Evolutionary conservation across 2,113 vertebrate species (phyloP).

Genomic region (Boulengeromyrus knoepffleri): DNA sequence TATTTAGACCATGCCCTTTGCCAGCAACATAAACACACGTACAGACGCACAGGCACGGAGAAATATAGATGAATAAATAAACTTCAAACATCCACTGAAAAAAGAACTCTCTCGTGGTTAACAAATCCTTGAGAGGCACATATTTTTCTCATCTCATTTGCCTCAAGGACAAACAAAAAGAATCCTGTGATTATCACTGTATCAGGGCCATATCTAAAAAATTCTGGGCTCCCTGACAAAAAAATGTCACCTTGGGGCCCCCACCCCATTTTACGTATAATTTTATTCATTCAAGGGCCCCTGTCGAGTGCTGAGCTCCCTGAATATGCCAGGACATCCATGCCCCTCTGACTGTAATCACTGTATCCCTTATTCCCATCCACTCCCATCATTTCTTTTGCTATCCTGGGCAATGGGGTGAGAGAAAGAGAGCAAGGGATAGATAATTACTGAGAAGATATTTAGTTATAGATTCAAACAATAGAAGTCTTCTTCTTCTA

Average conservation of each 20-base stretch:
- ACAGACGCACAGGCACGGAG: not conserved
- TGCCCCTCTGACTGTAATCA: not conserved
- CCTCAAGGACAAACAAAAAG: not conserved
- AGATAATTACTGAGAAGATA: not conserved
- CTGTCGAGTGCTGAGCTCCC: not conserved
- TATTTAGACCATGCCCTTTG: not conserved
- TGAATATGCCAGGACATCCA: not conserved
- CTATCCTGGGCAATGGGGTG: not conserved
- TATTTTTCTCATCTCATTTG: not conserved
- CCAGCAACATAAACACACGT: not conserved
- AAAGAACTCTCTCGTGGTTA: not conserved
- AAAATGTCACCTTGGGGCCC: not conserved
- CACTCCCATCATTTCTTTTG: not conserved
- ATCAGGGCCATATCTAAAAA: not conserved
- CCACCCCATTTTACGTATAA: not conserved
- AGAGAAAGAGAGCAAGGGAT: not conserved
- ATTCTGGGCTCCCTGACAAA: not conserved
- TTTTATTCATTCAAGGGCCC: not conserved
- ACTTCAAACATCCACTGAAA: not conserved
- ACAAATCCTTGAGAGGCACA: not conserved
- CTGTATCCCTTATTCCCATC: not conserved
- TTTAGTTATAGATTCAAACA: not conserved
- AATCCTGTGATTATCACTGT: not conserved
- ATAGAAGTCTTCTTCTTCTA: not conserved
- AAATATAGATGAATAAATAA: not conserved